phyloP scores from a whole-genome alignment of 2,888 invertebrate genomes.

The Thera obeliscata region DNA sequence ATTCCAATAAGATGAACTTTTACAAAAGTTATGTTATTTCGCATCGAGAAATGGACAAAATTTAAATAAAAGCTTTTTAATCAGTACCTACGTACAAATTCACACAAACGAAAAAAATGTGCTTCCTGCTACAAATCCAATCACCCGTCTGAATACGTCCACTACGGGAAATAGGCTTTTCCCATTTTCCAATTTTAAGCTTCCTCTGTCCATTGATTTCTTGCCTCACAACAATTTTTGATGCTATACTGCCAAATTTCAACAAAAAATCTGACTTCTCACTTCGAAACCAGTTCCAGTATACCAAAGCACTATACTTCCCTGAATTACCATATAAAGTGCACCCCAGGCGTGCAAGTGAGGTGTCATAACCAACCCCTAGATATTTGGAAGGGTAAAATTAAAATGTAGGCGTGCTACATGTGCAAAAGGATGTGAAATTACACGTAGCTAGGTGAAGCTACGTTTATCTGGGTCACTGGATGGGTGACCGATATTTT shows the following conservation, averaged over 20 bases:
- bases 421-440: no score
- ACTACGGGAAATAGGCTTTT: no score
- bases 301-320: neutral
- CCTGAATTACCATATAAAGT: slow-evolving; percentile 29
- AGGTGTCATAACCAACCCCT: slow-evolving; percentile 20
- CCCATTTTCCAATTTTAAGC: no score
- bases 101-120: no score
- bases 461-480: no score
- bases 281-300: slow-evolving; percentile 1
- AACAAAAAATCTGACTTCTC: neutral
- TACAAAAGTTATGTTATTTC: slow-evolving; percentile 26
- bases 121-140: no score
- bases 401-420: no score
- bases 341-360: slow-evolving; percentile 15
- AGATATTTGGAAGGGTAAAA: neutral
- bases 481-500: no score
- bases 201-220: no score
- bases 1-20: slow-evolving; percentile 30
- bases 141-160: no score
- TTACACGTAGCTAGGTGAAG: no score
- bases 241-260: neutral
- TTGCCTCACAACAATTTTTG: no score
- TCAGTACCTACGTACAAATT: neutral
- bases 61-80: slow-evolving; percentile 16
- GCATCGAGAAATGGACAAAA: slow-evolving; percentile 31